Percentiles rank a stretch among this genome's conserved stretches.
Conservation (phyloP, 2,797 vertebrate species). For the Columba guinea region DNA sequence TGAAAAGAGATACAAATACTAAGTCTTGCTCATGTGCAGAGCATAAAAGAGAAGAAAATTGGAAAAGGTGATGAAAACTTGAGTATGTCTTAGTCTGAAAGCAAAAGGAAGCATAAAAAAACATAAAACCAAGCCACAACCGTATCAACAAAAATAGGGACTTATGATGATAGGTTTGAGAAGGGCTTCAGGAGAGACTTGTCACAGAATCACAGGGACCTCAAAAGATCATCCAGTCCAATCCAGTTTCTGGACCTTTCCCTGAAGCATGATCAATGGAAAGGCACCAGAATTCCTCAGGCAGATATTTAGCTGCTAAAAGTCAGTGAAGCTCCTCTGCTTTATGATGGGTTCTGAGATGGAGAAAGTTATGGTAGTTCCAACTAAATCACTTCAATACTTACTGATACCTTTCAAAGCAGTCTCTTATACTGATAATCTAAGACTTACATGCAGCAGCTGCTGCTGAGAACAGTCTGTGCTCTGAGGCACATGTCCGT, state of each 20-base stretch:
- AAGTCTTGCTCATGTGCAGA: neutral
- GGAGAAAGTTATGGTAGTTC: neutral
- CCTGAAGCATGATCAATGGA: neutral
- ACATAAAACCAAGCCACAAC: neutral
- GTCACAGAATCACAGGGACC: neutral
- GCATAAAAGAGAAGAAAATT: neutral
- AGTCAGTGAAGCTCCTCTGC: neutral
- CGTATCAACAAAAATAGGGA: neutral
- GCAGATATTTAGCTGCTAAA: neutral
- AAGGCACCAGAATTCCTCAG: neutral
- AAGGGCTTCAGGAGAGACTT: neutral
- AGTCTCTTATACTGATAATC: neutral
- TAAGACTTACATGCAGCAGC: neutral
- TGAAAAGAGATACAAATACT: neutral
- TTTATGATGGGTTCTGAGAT: neutral
- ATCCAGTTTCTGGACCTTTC: neutral
- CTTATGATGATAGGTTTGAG: neutral
- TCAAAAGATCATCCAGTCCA: no score
- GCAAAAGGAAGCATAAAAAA: neutral
- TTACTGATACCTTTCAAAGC: neutral
- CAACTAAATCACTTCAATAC: neutral
- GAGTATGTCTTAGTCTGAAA: neutral
- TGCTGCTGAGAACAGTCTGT: neutral
- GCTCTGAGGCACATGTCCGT: neutral
- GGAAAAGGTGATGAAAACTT: neutral